Conservation (phyloP, 2,797 vertebrate genomes). For the Botia almorhae region DNA sequence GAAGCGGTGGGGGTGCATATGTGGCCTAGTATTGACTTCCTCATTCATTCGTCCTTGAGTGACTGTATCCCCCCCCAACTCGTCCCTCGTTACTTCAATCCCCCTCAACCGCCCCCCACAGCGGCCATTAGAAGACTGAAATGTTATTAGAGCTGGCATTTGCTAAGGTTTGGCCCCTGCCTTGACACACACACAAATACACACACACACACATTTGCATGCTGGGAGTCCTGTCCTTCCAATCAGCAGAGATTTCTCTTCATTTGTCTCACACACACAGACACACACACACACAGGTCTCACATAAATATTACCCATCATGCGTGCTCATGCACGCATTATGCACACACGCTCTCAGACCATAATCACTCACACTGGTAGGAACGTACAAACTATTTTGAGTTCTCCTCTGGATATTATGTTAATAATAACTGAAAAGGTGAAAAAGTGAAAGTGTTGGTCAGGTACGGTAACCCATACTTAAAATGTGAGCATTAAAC, state of each 20-base stretch:
- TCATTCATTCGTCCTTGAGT: constrained; percentile 38
- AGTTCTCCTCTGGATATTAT: neutral
- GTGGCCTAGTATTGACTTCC: constrained; percentile 71
- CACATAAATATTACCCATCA: constrained; percentile 35
- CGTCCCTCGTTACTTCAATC: neutral
- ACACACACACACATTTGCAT: constrained; percentile 49
- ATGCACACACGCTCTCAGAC: neutral
- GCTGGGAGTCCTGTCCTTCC: constrained; percentile 21
- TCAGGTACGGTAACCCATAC: too few relatives aligned
- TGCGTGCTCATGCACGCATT: neutral
- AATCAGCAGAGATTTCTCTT: constrained; percentile 32
- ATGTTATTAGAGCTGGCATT: constrained; percentile 57
- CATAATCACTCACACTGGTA: constrained; percentile 1
- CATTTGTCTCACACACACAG: neutral
- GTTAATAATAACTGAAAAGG: too few relatives aligned
- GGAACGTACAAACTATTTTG: constrained; percentile 1
- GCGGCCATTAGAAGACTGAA: constrained; percentile 37
- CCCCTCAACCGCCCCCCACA: constrained; percentile 9
- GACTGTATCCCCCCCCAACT: constrained; percentile 28
- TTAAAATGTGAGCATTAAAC: too few relatives aligned
- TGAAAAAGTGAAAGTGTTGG: too few relatives aligned
- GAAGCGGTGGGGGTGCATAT: constrained; percentile 51
- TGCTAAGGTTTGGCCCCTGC: constrained; percentile 44
- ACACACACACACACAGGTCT: constrained; percentile 9
- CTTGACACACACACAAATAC: constrained; percentile 37